Evolutionary conservation across 2,113 vertebrate genomes (phyloP).

Genomic region (Coptodon bakossiorum): DNA sequence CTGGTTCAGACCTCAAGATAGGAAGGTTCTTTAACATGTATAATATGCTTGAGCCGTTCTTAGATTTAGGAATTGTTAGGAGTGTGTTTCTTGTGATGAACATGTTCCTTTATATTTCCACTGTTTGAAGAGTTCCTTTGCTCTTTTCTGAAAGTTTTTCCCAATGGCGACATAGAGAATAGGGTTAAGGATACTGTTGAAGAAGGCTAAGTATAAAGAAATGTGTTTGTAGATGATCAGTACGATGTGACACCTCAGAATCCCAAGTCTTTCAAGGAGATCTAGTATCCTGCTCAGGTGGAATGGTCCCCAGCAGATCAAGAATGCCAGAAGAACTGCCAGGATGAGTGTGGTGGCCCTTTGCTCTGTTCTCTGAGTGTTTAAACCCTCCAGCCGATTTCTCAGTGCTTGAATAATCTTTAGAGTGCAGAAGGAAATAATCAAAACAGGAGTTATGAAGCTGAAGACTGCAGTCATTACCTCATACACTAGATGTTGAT

Average conservation of each 20-base stretch:
- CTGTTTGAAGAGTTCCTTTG: slow-evolving; percentile 40
- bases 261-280: background rate
- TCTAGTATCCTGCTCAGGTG: slow-evolving; percentile 71
- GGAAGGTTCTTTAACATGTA: background rate
- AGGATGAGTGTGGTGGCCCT: slow-evolving; percentile 80
- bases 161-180: slow-evolving; percentile 86
- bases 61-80: background rate
- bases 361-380: slow-evolving; percentile 70
- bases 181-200: slow-evolving; percentile 90
- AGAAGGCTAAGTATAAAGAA: slow-evolving; percentile 70
- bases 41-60: accelerated
- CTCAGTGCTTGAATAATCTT: slow-evolving; percentile 70
- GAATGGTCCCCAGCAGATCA: slow-evolving; percentile 86
- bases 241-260: too few species aligned
- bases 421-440: slow-evolving; percentile 75
- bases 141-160: slow-evolving; percentile 84
- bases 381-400: slow-evolving; percentile 38
- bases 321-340: slow-evolving; percentile 1
- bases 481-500: slow-evolving; percentile 43
- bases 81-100: background rate
- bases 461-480: slow-evolving; percentile 65
- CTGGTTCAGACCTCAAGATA: too few species aligned
- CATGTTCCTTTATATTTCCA: too few species aligned
- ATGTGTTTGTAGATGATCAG: slow-evolving; percentile 38
- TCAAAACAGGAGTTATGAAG: slow-evolving; percentile 75